Evolutionary conservation across 2,888 invertebrate genomes (phyloP), one percentile per base, ranked within the genome.

Genomic region (Pimpla rufipes): DNA sequence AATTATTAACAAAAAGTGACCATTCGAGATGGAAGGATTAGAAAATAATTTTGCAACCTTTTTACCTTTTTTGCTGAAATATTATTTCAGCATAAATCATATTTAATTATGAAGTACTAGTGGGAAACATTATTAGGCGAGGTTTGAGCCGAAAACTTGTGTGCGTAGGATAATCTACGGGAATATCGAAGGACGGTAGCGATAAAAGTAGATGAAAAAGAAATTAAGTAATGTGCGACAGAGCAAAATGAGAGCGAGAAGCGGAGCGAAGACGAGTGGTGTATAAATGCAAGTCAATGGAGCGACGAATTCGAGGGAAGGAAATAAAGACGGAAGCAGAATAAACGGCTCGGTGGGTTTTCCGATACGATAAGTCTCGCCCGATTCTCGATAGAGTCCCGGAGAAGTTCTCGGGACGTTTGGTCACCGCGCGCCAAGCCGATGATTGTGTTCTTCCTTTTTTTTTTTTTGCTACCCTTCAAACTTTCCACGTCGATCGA

Each of bases 241-340:
- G 59, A 29, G 42, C 21, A 37, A 37, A 52, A n/a, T 29, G 45
- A 86, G 83, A 88, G 68, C 59, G 68, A 45, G 45, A 80, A 52
- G 81, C 50, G 47, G 70, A 71, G 80, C n/a, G 82, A 79, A 66
- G 78, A 70, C 64, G 67, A 47, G 88, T 88, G 10, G 89, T 89
- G 90, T 90, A 90, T 90, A 90, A 90, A 91, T 89, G 88, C 89
- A 86, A 88, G 88, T 89, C 90, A 90, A 91, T 90, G 91, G 90
- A 90, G 86, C 90, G 88, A 78, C 81, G 88, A 87, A 90, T 88
- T 89, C 86, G 88, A 85, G 86, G 87, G 88, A 85, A 90, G 89
- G 88, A 88, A 91, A 90, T 88, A 90, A 91, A 90, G 89, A 88
- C 89, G 91, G 89, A 91, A 91, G 89, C 87, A 87, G 89, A 91